Base-by-base conservation (phyloP, 2,797 vertebrate species). In the Hippopotamyrus pictus region DNA sequence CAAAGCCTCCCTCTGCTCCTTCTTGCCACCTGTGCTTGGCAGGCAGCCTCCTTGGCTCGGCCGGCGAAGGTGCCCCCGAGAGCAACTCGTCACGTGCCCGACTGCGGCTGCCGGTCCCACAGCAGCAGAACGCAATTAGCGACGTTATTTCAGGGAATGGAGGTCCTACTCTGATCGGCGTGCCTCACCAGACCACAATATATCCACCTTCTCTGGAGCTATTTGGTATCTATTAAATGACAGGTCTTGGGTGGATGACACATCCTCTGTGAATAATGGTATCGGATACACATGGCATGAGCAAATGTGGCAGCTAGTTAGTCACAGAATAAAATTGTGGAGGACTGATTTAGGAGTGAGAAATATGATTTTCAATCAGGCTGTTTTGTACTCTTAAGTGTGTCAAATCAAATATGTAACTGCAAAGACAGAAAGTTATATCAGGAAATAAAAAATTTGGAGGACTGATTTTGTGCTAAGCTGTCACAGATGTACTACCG, bases 391-490 rank as follows among this genome's bases (percentile, higher is more conserved):
- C 7, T 82, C 76, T 22, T 11, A 46, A 82, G 41, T 44, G 41
- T 22, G 76, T 82, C 41, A n/a, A 46, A 82, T 82, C 19, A 82
- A 82, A 46, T 82, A 51, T 48, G 83, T 46, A 33, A 85, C 44
- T 29, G n/a, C 44, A 46, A 50, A 51, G 83, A 25, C 83, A 53
- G 83, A 53, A 51, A 29, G 83, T 85, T 85, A 85, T 29, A 25
- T 85, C 22, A 51, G 11, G 22, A 50, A 85, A 51, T 50, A 12
- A 51, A 51, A 51, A 85, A 85, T 25, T 25, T 41, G 53, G 54
- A 87, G 53, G 86, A 12, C 50, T 88, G 50, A 11, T 62, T 88
- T 59, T 82, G 25, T 89, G 44, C 79, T 82, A 33, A 33, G 69
- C 22, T 25, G 51, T 88, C 79, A 88, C 65, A 50, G 69, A 59